These are phyloP conservation scores for Liopterus haemorrhoidalis DNA, from an alignment of 2,888 invertebrate species.

Conservation along the genomic window DNA sequence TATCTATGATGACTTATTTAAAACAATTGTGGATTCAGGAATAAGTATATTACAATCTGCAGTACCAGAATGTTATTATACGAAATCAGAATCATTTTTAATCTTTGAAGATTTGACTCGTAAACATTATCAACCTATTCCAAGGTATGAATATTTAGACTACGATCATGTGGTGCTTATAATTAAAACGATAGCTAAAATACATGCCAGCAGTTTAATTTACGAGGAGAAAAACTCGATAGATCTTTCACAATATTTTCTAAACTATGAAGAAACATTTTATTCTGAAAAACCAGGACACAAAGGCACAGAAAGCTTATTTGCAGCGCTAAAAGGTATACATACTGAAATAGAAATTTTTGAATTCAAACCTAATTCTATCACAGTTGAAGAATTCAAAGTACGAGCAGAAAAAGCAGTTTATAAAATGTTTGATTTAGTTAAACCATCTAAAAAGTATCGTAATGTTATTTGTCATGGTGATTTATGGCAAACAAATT, in stretches of 20 bases:
- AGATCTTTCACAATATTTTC: too few species aligned
- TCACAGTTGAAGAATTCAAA: constrained; percentile 4
- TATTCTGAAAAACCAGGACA: constrained; percentile 37
- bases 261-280: constrained; percentile 40
- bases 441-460: constrained; percentile 37
- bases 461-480: constrained; percentile 35
- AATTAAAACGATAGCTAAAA: constrained; percentile 38
- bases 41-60: constrained; percentile 33
- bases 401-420: constrained; percentile 3
- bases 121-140: constrained; percentile 36
- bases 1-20: constrained; percentile 32
- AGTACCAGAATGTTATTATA: constrained; percentile 40
- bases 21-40: constrained; percentile 26
- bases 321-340: constrained; percentile 36
- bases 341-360: constrained; percentile 36
- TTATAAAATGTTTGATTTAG: constrained; percentile 34
- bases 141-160: constrained; percentile 35
- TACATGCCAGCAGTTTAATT: constrained; percentile 43
- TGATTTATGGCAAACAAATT: constrained; percentile 30
- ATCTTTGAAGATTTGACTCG: constrained; percentile 44
- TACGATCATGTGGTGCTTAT: constrained; percentile 36
- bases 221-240: constrained; percentile 35
- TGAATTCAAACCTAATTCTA: background rate
- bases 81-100: constrained; percentile 37
- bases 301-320: constrained; percentile 38